Base-by-base conservation (phyloP, 2,888 invertebrate genomes). In the Limenitis camilla region DNA sequence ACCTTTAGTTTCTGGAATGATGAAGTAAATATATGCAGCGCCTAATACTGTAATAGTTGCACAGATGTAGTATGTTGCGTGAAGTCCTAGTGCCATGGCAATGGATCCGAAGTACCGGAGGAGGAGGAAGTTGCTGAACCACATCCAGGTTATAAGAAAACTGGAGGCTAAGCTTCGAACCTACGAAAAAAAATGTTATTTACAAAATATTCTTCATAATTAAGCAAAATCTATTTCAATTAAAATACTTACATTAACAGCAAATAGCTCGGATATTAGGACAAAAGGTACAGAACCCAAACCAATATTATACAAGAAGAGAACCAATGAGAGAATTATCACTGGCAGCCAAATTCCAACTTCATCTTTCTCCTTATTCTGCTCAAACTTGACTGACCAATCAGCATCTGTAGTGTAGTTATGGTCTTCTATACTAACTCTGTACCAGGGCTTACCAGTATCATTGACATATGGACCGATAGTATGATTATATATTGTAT, bases 241-340 rank as follows among this genome's bases (percentile, higher is more conserved):
- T 3, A 27, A 43, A 6, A 46, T 70, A 85, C 87, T 83, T 52
- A 87, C 87, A 65, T 84, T 78, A 9, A 81, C 72, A 39, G 79
- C 66, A 73, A 87, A 87, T 49, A 86, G 58, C 47, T 87, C 87
- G 28, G 85, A 78, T 53, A 85, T 75, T 52, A 87, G 68, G 31
- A 87, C 84, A 62, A 78, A 86, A 74, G 87, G 87, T 71, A 87
- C 81, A 7, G 87, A 85, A 56, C 87, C 87, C 62, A 87, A 69
- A 41, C 87, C 87, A 44, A 86, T 76, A 53, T 87, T 87, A 62
- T 83, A 87, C 53, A 87, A 65, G 63, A 87, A 87, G 38, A 86
- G 60, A 43, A 80, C 76, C 45, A 74, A 49, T 2, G 87, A 87
- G 45, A 87, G 54, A 60, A 87, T 56, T 30, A 76, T 65, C n/a